Percentiles rank a stretch among this genome's conserved stretches.
Conservation (phyloP, 2,113 vertebrate species). For the Montifringilla adamsi region DNA sequence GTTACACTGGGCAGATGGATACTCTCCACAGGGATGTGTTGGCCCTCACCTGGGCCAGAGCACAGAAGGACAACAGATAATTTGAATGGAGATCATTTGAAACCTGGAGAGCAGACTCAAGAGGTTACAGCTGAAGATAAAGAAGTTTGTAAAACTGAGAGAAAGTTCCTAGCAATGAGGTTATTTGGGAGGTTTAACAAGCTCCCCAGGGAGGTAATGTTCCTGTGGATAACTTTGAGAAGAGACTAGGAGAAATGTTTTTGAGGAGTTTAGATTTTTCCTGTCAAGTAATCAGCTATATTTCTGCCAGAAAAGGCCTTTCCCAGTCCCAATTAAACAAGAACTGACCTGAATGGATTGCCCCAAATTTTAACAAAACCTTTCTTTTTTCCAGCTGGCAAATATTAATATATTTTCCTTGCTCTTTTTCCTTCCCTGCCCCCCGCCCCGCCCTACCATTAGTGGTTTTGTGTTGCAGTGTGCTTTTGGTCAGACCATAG, state of each 20-base stretch:
- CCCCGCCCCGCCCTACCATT: accelerated
- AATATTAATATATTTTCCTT: neutral
- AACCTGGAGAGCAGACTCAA: neutral
- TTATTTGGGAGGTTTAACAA: constrained; percentile 18
- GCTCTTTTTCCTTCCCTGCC: neutral
- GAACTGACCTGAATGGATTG: neutral
- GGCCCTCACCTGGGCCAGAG: neutral
- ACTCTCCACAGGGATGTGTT: neutral
- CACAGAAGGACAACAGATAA: neutral
- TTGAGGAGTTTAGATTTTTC: neutral
- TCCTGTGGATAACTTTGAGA: neutral
- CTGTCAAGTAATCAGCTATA: neutral
- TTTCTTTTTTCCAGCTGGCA: neutral
- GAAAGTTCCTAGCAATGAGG: neutral
- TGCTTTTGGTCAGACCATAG: constrained; percentile 20
- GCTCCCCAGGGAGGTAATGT: neutral
- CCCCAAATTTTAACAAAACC: neutral
- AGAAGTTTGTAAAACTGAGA: neutral
- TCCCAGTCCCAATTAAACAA: neutral
- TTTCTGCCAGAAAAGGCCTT: neutral
- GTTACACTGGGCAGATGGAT: neutral
- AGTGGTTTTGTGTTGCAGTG: too few species aligned
- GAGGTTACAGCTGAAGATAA: neutral
- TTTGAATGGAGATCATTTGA: neutral
- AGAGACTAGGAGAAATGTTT: neutral